Evolutionary conservation across 2,797 vertebrate genomes (phyloP), one percentile per base, ranked within the genome.

Genomic region (Galago senegalensis): DNA sequence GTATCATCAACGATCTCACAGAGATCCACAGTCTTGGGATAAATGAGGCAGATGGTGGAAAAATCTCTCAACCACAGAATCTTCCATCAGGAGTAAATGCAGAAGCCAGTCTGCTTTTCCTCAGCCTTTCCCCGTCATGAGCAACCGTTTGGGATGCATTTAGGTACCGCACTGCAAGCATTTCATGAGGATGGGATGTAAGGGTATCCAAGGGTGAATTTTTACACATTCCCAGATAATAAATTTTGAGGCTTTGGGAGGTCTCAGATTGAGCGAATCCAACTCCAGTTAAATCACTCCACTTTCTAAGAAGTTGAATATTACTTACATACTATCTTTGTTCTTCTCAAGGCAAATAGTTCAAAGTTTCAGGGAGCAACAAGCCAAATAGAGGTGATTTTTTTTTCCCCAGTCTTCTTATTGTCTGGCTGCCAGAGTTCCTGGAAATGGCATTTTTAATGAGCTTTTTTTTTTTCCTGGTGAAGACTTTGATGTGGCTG

Each of bases 231-330:
- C 94, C 94, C 97, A 72, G 73, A 95, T 97, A 72, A 95, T 94
- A 97, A 88, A 40, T 97, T 58, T 88, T 79, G 87, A 86, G 34
- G 40, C 60, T 96, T 96, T 97, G 67, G 93, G n/a, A 92, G 7
- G n/a, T 73, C 37, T 72, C 37, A 65, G 25, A 46, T 37, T 60
- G 43, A 95, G 3, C 0, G 16, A 69, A 75, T 89, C 69, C 93
- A 98, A 91, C 25, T 53, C 92, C 87, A 73, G 87, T 65, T 79
- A 86, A 61, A 89, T 84, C 79, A 6, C 27, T 94, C 81, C 49
- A 87, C 91, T 98, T 98, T 98, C 92, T 97, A 98, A 96, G 94
- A 97, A 96, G 70, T 0, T 96, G 80, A 76, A 90, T 23, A 56
- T 89, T 95, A 56, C 94, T 98, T 87, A 73, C 65, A 63, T 12